Evolutionary conservation across 2,113 vertebrate species (phyloP), one percentile per base, ranked within the genome.

Genomic region (Edolisoma coerulescens): DNA sequence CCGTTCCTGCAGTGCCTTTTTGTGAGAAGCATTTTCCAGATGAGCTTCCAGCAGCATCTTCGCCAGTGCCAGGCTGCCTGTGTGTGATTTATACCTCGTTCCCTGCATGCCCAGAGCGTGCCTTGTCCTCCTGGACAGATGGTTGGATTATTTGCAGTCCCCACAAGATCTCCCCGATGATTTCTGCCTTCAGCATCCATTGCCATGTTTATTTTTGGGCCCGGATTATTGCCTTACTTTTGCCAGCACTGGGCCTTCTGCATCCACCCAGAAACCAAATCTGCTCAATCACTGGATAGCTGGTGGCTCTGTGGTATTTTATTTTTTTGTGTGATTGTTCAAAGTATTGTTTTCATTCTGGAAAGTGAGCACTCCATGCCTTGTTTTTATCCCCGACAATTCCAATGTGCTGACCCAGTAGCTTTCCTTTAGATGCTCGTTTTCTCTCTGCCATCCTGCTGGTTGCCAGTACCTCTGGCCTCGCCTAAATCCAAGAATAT

Each of bases 71-170:
- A 87, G 87, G 86, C 61, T 90, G 71, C 75, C 56, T 63, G 53
- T 28, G 47, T 10, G 16, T 78, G 79, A 89, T 89, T 77, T 86
- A 68, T 82, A 8, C 56, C 76, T 32, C 22, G 1, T 22, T 26
- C 79, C 64, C 13, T 39, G 42, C 7, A 60, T 94, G 83, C 65
- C 49, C 41, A 64, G 33, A 8, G 16, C 50, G 47, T 47, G 42
- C 37, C 76, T 37, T 67, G 13, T 89, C 15, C 53, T 73, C 4
- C 47, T 73, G 84, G 75, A 22, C 60, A 95, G 91, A 94, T 91
- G 75, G 89, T 21, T 95, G 93, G 50, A 60, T 91, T 86, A 87
- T 96, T 84, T 97, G 71, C 54, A 89, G 5, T 88, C 67, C 47
- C 17, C 49, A 61, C 30, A 37, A 90, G 54, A 71, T 86, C 27